Conservation (phyloP, 1,140 invertebrate genomes). For the Plutomurus gul region DNA sequence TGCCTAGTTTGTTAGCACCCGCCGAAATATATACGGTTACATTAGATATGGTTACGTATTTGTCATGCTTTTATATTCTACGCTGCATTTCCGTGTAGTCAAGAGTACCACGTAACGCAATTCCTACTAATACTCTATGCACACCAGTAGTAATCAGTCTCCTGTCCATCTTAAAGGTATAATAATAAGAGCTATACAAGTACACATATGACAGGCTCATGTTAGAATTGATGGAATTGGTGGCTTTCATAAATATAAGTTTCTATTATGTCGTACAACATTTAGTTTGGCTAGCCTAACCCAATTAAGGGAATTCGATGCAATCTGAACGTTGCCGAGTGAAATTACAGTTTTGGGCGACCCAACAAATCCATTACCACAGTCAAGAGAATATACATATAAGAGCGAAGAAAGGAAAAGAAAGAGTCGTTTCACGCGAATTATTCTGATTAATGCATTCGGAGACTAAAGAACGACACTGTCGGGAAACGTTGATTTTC, state of each 20-base stretch:
- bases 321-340: neutral
- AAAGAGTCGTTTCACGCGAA: constrained; percentile 1
- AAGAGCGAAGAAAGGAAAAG: neutral
- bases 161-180: too few relatives aligned
- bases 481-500: neutral
- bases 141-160: neutral
- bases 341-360: too few relatives aligned
- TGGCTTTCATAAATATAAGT: too few relatives aligned
- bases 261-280: neutral
- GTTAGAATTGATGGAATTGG: too few relatives aligned
- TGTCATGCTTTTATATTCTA: constrained; percentile 15
- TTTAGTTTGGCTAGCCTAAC: neutral
- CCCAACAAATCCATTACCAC: constrained; percentile 6
- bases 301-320: constrained; percentile 10
- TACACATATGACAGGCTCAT: too few relatives aligned
- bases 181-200: too few relatives aligned
- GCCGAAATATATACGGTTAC: neutral
- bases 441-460: constrained; percentile 8
- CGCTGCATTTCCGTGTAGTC: neutral
- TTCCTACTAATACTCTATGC: neutral
- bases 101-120: neutral
- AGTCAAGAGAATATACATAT: neutral
- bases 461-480: neutral
- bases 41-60: neutral
- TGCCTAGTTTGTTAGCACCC: constrained; percentile 5